These are phyloP conservation scores for Oryctes rhinoceros DNA, from an alignment of 1,140 invertebrate genomes.

Conservation along the genomic window DNA sequence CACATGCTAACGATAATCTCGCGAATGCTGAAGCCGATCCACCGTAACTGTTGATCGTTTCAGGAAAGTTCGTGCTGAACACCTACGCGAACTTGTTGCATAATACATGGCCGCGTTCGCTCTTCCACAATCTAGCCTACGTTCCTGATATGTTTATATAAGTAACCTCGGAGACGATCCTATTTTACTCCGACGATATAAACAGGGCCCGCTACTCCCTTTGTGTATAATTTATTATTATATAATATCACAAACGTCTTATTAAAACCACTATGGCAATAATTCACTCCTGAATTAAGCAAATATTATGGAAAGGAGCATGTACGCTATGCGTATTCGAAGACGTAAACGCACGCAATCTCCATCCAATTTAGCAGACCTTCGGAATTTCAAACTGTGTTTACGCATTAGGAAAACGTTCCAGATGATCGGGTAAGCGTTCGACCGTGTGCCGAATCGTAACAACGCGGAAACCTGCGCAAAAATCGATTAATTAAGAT, in stretches of 20 bases:
- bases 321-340: not conserved
- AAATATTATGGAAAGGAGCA: not conserved
- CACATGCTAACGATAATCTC: too few species aligned
- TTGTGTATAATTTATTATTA: conserved; percentile 13
- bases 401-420: not conserved
- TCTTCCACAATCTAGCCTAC: too few species aligned
- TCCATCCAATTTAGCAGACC: not conserved
- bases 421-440: not conserved
- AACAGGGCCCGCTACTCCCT: not conserved
- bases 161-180: too few species aligned
- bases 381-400: conserved; percentile 9
- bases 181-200: not conserved
- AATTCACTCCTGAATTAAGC: not conserved
- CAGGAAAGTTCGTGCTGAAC: too few species aligned
- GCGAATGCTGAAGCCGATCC: too few species aligned
- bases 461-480: not conserved
- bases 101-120: too few species aligned
- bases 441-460: not conserved
- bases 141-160: too few species aligned
- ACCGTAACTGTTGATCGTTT: too few species aligned
- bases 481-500: not conserved
- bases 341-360: not conserved
- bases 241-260: not conserved
- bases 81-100: too few species aligned
- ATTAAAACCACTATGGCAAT: conserved; percentile 1